Conservation (phyloP, 2,113 vertebrate genomes). For the Sialia sialis region DNA sequence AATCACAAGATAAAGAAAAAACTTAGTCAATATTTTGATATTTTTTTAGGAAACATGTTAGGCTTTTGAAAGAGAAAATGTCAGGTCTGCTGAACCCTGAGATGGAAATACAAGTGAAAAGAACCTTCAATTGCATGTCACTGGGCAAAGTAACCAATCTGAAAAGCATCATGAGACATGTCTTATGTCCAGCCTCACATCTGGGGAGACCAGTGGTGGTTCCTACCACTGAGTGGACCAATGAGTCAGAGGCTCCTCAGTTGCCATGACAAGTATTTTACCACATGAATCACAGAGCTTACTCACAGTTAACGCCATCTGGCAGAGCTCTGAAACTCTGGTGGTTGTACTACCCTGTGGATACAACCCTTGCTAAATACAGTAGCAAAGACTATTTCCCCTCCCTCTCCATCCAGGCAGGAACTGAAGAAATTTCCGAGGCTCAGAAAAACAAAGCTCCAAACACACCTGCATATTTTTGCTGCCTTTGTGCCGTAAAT, state of each 20-base stretch:
- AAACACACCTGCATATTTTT: neutral
- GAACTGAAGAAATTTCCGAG: neutral
- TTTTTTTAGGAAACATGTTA: neutral
- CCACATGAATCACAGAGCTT: constrained; percentile 12
- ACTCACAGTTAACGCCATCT: constrained; percentile 14
- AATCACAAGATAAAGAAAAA: neutral
- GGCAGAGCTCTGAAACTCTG: neutral
- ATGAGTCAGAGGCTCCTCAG: neutral
- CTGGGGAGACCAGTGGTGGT: neutral
- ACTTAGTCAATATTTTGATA: neutral
- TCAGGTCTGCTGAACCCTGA: neutral
- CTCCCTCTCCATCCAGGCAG: neutral
- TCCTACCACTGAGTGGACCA: neutral
- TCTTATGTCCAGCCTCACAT: neutral
- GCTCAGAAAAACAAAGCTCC: neutral
- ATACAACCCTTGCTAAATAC: neutral
- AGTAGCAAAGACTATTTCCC: neutral
- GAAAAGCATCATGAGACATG: neutral
- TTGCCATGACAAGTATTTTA: constrained; percentile 29
- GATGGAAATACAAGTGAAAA: neutral
- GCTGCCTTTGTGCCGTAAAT: neutral
- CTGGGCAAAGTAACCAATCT: neutral
- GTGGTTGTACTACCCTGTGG: neutral
- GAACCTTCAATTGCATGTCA: neutral
- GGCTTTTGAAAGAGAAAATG: neutral